Conservation (phyloP, 1,140 invertebrate genomes). For the Hyphantria cunea region DNA sequence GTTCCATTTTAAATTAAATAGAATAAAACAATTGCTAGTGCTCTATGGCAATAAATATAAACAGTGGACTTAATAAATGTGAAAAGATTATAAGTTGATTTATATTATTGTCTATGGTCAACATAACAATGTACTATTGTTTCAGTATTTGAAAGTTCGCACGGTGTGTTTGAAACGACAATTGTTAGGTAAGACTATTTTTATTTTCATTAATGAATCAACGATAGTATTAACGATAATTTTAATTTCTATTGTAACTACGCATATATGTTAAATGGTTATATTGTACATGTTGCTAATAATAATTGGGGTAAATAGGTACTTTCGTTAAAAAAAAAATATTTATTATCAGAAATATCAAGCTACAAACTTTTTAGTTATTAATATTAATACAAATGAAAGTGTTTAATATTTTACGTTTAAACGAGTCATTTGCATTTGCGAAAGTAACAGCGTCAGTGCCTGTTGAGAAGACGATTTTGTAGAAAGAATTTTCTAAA, state of each 20-base stretch:
- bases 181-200: constrained; percentile 23
- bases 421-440: constrained; percentile 17
- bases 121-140: constrained; percentile 24
- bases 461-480: not conserved
- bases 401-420: constrained; percentile 11
- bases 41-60: constrained; percentile 20
- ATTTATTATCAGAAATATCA: too few relatives aligned
- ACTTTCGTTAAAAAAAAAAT: too few relatives aligned
- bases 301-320: too few relatives aligned
- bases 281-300: too few relatives aligned
- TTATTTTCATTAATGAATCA: constrained; percentile 2
- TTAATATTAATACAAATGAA: constrained; percentile 19
- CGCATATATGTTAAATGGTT: too few relatives aligned
- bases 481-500: not conserved
- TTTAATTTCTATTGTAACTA: too few relatives aligned
- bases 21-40: not conserved
- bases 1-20: constrained; percentile 18
- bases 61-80: constrained; percentile 29
- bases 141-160: constrained; percentile 22
- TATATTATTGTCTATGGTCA: constrained; percentile 11
- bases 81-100: constrained; percentile 28
- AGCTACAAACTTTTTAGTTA: too few relatives aligned
- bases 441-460: constrained; percentile 13
- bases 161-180: constrained; percentile 12
- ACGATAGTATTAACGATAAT: too few relatives aligned